phyloP scores from a whole-genome alignment of 2,797 vertebrate genomes.

The Dicrostonyx torquatus region DNA sequence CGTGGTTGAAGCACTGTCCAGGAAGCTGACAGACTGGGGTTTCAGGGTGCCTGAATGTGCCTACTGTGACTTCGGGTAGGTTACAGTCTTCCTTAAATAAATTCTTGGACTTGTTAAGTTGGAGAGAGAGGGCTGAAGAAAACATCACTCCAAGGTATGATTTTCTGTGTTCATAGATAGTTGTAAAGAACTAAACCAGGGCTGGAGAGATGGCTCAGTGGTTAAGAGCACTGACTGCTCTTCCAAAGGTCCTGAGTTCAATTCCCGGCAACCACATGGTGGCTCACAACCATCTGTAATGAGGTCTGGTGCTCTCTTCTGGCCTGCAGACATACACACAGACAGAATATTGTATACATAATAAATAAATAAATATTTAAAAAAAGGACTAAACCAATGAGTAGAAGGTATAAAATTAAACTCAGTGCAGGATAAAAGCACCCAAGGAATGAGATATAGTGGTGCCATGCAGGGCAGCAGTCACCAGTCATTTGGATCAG shows the following conservation, averaged over 20 bases:
- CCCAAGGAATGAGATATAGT: neutral
- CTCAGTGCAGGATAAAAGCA: slow-evolving; percentile 7
- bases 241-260: no score
- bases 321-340: no score
- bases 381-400: no score
- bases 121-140: neutral
- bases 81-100: neutral
- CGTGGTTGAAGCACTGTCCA: neutral
- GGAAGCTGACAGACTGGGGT: neutral
- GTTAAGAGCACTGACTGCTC: no score
- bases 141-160: slow-evolving; percentile 1
- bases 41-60: neutral
- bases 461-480: neutral
- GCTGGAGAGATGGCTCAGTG: no score
- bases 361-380: no score
- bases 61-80: neutral
- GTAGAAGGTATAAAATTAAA: slow-evolving; percentile 29
- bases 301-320: no score
- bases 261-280: no score
- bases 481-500: neutral
- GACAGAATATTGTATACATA: no score
- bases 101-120: slow-evolving; percentile 9
- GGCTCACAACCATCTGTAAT: no score
- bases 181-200: slow-evolving; percentile 5
- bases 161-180: slow-evolving; percentile 29